These are phyloP conservation scores for Microcebus lehilahytsara DNA, from an alignment of 2,113 vertebrate species.

Conservation along the genomic window DNA sequence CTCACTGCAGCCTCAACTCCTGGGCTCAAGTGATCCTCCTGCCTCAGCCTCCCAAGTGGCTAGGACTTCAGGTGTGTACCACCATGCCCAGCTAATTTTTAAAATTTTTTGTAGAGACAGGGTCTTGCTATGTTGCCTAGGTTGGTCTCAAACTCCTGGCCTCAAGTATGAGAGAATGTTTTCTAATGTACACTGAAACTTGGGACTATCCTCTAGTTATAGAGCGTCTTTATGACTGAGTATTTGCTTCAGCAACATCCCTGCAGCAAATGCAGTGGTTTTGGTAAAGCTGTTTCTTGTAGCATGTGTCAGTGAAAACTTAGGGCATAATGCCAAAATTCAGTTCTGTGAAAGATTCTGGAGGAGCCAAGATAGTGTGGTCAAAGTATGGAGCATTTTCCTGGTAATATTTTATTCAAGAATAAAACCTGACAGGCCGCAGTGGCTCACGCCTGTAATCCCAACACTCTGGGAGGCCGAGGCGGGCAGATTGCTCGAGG, in stretches of 20 bases:
- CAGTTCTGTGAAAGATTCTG: not conserved
- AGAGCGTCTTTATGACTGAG: not conserved
- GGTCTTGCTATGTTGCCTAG: no score
- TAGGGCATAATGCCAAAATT: not conserved
- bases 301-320: slow-evolving; percentile 29
- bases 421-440: not conserved
- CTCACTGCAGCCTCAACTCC: no score
- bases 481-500: no score
- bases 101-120: no score
- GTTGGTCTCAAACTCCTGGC: no score
- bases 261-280: not conserved
- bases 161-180: not conserved
- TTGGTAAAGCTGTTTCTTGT: not conserved
- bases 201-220: not conserved
- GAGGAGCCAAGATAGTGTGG: not conserved
- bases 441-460: no score
- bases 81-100: no score
- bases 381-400: not conserved
- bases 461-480: no score
- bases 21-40: no score
- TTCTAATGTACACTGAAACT: not conserved
- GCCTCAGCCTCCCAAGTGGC: no score
- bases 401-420: not conserved
- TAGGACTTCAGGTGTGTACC: no score
- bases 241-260: not conserved